These are phyloP conservation scores for Agelas oroides DNA, from an alignment of 37 sponge, comb jelly and placozoan species.

Conservation along the genomic window DNA sequence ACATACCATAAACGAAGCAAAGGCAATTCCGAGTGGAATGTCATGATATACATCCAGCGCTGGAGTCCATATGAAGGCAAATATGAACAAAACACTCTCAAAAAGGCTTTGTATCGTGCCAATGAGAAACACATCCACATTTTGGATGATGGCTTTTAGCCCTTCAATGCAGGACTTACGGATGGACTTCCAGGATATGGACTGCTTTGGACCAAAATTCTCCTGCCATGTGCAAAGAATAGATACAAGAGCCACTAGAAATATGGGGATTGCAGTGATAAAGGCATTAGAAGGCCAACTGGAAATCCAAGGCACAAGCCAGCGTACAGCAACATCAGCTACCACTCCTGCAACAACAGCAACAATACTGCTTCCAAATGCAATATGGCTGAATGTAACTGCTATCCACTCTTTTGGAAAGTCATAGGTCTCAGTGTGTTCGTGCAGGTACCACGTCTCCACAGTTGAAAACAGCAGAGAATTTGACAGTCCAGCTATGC, in stretches of 20 bases:
- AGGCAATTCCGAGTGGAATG: slow-evolving; percentile 76
- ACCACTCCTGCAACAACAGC: slow-evolving; percentile 78
- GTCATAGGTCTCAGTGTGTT: slow-evolving; percentile 71
- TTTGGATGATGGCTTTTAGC: slow-evolving; percentile 43
- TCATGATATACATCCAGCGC: slow-evolving; percentile 62
- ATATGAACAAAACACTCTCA: slow-evolving; percentile 80
- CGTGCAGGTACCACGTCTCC: slow-evolving; percentile 82
- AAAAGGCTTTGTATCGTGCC: slow-evolving; percentile 78
- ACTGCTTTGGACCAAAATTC: slow-evolving; percentile 53
- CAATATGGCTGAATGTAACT: slow-evolving; percentile 70
- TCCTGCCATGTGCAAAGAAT: slow-evolving; percentile 61
- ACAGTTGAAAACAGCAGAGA: slow-evolving; percentile 70
- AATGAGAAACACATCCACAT: slow-evolving; percentile 67
- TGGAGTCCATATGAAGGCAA: slow-evolving; percentile 85
- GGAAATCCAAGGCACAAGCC: slow-evolving; percentile 25
- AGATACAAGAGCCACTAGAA: slow-evolving; percentile 29
- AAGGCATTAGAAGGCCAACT: too few relatives aligned
- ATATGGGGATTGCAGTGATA: slow-evolving; percentile 55
- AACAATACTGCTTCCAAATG: slow-evolving; percentile 75
- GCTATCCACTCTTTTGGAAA: slow-evolving; percentile 87
- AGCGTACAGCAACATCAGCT: slow-evolving; percentile 65
- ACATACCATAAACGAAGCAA: slow-evolving; percentile 87
- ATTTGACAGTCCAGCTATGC: slow-evolving; percentile 76
- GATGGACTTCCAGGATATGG: slow-evolving; percentile 3
- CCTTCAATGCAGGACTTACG: slow-evolving; percentile 50